phyloP scores from a whole-genome alignment of 2,888 invertebrate genomes.

The Allophyes oxyacanthae region DNA sequence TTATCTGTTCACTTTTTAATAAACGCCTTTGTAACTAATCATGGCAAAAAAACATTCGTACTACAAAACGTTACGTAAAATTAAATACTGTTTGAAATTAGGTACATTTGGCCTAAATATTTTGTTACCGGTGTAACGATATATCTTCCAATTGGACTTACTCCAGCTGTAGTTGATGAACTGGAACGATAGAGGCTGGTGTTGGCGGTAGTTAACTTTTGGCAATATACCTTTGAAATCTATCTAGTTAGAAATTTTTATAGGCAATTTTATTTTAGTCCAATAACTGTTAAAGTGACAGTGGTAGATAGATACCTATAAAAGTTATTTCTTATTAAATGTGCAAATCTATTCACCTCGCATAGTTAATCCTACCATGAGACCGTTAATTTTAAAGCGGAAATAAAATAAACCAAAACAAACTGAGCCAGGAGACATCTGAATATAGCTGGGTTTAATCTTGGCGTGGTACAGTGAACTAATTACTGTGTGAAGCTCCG shows the following conservation, averaged over 20 bases:
- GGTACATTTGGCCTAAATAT: constrained; percentile 19
- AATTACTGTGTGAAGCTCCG: constrained; percentile 67
- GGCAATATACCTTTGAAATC: too few relatives aligned
- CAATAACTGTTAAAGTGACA: too few relatives aligned
- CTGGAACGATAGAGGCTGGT: constrained; percentile 9
- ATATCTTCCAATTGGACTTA: constrained; percentile 20
- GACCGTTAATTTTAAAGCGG: constrained; percentile 60
- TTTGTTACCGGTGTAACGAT: constrained; percentile 15
- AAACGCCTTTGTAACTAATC: constrained; percentile 14
- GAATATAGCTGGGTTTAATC: constrained; percentile 71
- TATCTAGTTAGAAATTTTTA: too few relatives aligned
- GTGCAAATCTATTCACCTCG: constrained; percentile 53
- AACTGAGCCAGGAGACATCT: constrained; percentile 61
- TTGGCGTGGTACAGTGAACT: constrained; percentile 62
- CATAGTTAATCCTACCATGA: constrained; percentile 57
- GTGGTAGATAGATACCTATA: too few relatives aligned
- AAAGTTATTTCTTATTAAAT: too few relatives aligned
- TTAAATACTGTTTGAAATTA: neutral
- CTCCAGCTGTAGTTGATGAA: constrained; percentile 28
- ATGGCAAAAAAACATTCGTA: neutral
- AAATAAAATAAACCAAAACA: constrained; percentile 67
- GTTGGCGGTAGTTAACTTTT: too few relatives aligned
- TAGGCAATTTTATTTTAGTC: too few relatives aligned
- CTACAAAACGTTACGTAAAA: constrained; percentile 1
- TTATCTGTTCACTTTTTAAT: constrained; percentile 24